Evolutionary conservation across 2,797 vertebrate genomes (phyloP), one percentile per base, ranked within the genome.

Genomic region (Paratrypauchen microcephalus): DNA sequence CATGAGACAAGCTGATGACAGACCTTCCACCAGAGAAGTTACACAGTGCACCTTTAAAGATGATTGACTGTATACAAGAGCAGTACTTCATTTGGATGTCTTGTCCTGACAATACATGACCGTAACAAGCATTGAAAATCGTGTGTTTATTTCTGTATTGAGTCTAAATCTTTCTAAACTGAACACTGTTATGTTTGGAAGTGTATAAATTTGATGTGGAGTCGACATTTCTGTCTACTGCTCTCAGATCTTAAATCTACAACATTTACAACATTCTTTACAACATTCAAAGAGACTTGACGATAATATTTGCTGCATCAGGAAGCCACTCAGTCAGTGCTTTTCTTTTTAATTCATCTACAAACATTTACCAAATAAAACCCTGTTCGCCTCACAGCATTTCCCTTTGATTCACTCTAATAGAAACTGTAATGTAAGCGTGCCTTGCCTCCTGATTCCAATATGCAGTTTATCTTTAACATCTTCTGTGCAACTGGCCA

Each of bases 331-430:
- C 54, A 73, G 62, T 68, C 47, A 21, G n/a, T 26, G n/a, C n/a
- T 45, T 72, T 26, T 52, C 18, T 67, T 66, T 78, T 78, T 73
- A 80, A 76, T 77, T 65, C 63, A 58, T 73, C 41, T 59, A n/a
- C 60, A 77, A 82, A 71, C 69, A 68, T 80, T 79, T 75, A 69
- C 54, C 67, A 71, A 76, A 32, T 50, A 63, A 74, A 72, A n/a
- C 62, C 62, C 13, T 64, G 41, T 64, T 47, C 16, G 19, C 54
- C 60, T 11, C 48, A 52, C 45, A 52, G 64, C 30, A 11, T 30
- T 18, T 65, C 52, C 41, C 58, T 64, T 57, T 61, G 68, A 75
- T 74, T 77, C 24, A 41, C 61, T 81, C 67, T 69, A 72, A 80
- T 18, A 70, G 66, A 74, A 71, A 67, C 66, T n/a, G 67, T 41